Percentiles rank a stretch among this genome's conserved stretches.
phyloP scores from a whole-genome alignment of 1,140 invertebrate species.

The Cardiocondyla obscurior region DNA sequence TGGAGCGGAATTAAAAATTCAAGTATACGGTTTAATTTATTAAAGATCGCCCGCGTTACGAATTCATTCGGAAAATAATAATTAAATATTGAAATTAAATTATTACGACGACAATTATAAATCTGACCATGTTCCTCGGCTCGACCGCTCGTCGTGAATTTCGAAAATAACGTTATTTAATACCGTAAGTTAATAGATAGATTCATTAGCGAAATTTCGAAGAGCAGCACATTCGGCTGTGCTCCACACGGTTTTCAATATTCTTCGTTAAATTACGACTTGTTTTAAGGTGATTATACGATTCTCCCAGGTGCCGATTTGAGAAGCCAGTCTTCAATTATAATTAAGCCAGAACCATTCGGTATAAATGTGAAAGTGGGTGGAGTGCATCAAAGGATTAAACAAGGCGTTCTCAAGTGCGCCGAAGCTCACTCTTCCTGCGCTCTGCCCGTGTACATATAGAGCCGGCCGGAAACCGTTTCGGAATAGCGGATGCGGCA shows the following conservation, averaged over 20 bases:
- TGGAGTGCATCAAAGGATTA: slow-evolving; percentile 18
- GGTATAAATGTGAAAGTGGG: background rate
- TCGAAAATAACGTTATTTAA: background rate
- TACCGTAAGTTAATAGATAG: no score
- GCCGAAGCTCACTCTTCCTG: background rate
- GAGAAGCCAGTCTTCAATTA: background rate
- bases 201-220: background rate
- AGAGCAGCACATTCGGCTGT: background rate
- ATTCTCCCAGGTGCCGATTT: background rate
- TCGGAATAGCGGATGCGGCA: slow-evolving; percentile 15
- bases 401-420: slow-evolving; percentile 16
- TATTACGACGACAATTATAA: slow-evolving; percentile 1
- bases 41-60: background rate
- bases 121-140: background rate
- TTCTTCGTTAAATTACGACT: background rate
- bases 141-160: background rate
- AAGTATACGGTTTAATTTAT: background rate
- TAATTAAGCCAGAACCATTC: background rate
- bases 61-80: background rate
- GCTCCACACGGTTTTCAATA: background rate
- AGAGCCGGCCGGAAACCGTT: slow-evolving; percentile 6
- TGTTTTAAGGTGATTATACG: no score
- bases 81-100: slow-evolving; percentile 19
- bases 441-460: background rate
- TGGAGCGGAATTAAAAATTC: background rate